These are phyloP conservation scores for Lampris megalopsis DNA, from an alignment of 2,113 vertebrate species.

Conservation along the genomic window DNA sequence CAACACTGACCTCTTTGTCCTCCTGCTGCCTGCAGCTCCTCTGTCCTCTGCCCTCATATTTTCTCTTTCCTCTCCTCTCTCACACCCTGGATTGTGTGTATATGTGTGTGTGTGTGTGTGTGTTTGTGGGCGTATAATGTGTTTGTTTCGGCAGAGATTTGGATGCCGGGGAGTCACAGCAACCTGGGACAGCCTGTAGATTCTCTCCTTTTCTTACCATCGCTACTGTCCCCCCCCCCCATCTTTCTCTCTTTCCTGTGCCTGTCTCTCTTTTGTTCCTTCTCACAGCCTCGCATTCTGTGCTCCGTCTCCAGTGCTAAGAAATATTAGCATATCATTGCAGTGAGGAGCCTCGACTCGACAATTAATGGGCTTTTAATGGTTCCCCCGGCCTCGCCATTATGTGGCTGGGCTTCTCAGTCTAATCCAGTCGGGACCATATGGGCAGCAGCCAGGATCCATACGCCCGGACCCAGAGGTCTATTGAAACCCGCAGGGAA, in stretches of 20 bases:
- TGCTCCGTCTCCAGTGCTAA: constrained; percentile 45
- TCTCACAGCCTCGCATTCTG: constrained; percentile 41
- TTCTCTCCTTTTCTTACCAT: constrained; percentile 26
- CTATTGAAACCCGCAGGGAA: constrained; percentile 53
- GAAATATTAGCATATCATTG: constrained; percentile 78
- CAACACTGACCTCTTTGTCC: constrained; percentile 78
- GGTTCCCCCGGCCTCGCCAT: constrained; percentile 71
- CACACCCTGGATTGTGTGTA: constrained; percentile 16
- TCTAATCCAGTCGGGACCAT: constrained; percentile 75
- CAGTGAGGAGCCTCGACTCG: constrained; percentile 68
- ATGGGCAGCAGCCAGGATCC: constrained; percentile 72
- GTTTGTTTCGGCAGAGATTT: constrained; percentile 41
- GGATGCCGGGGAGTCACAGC: constrained; percentile 43
- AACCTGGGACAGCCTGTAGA: constrained; percentile 48
- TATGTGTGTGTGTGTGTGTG: constrained; percentile 14
- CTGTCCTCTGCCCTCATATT: constrained; percentile 45
- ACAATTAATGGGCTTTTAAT: constrained; percentile 83
- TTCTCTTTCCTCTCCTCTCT: constrained; percentile 33
- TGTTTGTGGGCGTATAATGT: constrained; percentile 7
- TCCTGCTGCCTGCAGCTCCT: constrained; percentile 62
- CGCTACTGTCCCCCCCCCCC: constrained; percentile 22
- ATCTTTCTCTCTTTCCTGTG: constrained; percentile 6
- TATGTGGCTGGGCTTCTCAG: constrained; percentile 66
- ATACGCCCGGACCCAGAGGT: constrained; percentile 60
- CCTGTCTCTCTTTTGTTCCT: constrained; percentile 23